Conservation (phyloP, 2,888 invertebrate genomes). For the Acleris literana region DNA sequence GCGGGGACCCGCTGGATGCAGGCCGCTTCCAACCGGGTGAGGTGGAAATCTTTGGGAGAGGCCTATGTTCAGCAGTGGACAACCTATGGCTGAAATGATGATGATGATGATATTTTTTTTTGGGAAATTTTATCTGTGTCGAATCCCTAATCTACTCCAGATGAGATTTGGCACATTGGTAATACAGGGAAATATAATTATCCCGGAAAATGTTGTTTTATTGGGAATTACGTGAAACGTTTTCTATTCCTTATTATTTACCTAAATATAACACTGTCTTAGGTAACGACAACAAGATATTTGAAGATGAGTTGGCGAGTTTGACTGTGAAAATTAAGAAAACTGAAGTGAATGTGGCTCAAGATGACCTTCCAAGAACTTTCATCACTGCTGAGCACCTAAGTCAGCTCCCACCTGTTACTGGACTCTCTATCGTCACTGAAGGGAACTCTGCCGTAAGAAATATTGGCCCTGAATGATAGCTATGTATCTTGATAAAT, state of each 20-base stretch:
- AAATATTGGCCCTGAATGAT: background rate
- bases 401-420: slow-evolving; percentile 88
- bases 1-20: too few relatives aligned
- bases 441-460: slow-evolving; percentile 18
- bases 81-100: too few relatives aligned
- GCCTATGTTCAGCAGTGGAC: too few relatives aligned
- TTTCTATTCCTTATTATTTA: background rate
- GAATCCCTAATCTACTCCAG: too few relatives aligned
- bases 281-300: slow-evolving; percentile 93
- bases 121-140: too few relatives aligned
- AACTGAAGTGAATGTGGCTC: slow-evolving; percentile 87
- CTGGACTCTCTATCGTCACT: slow-evolving; percentile 4
- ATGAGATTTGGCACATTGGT: too few relatives aligned
- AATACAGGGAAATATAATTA: too few relatives aligned
- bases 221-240: background rate
- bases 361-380: slow-evolving; percentile 93
- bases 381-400: slow-evolving; percentile 90
- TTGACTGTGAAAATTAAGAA: slow-evolving; percentile 91
- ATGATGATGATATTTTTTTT: too few relatives aligned
- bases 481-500: too few relatives aligned
- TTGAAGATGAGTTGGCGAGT: slow-evolving; percentile 93
- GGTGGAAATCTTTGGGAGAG: too few relatives aligned
- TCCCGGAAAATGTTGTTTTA: too few relatives aligned
- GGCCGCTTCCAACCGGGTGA: too few relatives aligned
- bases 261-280: slow-evolving; percentile 41